Base-by-base conservation (phyloP, 2,888 invertebrate genomes). In the Sminthurinus aureus region DNA sequence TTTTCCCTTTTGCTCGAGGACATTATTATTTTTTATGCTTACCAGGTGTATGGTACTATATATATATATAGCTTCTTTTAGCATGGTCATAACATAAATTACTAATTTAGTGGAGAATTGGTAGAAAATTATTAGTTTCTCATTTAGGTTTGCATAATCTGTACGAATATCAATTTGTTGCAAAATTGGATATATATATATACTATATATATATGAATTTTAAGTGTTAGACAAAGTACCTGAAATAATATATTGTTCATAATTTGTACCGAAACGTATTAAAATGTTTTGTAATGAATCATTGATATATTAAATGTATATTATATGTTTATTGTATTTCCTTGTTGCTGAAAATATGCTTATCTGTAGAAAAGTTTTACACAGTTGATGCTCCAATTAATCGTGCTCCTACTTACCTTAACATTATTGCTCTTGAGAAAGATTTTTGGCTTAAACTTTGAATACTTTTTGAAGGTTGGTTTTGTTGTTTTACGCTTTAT, bases 401-500 rank as follows among this genome's bases (percentile, higher is more conserved):
- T 75, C 64, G 52, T 76, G 50, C 74, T 75, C n/a, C 82, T 82
- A 22, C 82, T 76, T n/a, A 66, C 76, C 67, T 13, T 82, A 26
- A 66, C 76, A 18, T 67, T 66, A 18, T 67, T 73, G 22, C 18
- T 76, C 12, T 66, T 82, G 67, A 64, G 76, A 75, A 76, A 66
- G 75, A 20, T 82, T 67, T 76, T 82, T 26, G 76, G 76, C 38
- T 20, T 79, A 79, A 22, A 20, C 22, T 69, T 79, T 51, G 69
- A 79, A 22, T 22, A 24, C 11, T 69, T 22, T 3, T 38, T 6
- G 18, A 79, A 79, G 79, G 79, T 79, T 22, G 2, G 58, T 58
- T 52, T 13, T 2, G 18, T 58, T 15, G 2, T 58, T 58, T 58
- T n/a, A n/a, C 69, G 69, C 20, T 69, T 22, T 8, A 15, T 58